Base-by-base conservation (phyloP, 23 tunicate genomes). In the Diplosoma virens region DNA sequence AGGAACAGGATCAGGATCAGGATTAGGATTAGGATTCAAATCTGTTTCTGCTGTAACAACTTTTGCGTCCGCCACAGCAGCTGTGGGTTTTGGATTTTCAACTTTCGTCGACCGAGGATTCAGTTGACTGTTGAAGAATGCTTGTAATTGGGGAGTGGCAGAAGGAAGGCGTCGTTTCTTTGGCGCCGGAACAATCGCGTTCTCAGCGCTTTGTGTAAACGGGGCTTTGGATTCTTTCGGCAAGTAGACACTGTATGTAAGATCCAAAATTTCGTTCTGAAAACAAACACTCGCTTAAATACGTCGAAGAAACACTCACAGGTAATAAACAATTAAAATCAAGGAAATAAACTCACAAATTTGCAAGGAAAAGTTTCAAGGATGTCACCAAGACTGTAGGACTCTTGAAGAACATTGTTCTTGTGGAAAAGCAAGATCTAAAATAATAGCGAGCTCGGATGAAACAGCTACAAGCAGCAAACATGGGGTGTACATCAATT, bases 101-200 rank as follows among this genome's bases (percentile, higher is more conserved):
- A n/a, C n/a, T n/a, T n/a, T n/a, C n/a, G n/a, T n/a, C n/a, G n/a
- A n/a, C n/a, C n/a, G n/a, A n/a, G n/a, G n/a, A 5, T 26, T 2
- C 67, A 79, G 18, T 1, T 79, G 76, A 25, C 81, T 82, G 78
- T 63, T 82, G 35, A 82, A 82, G 34, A 82, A 82, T 6, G 87
- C 87, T 34, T 82, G 66, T 5, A 82, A 67, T 33, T 82, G 87
- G 17, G 87, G 87, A 14, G 87, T 82, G 2, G 87, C 87, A 33
- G 81, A 74, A 2, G 71, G 61, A 16, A 65, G 74, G 32, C 56
- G 32, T 32, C 65, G 48, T 23, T 72, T 59, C 23, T 72, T 72
- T 17, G 22, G 61, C 60, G 28, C 61, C 4, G 78, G 33, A 16
- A 50, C 60, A 5, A 3, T 7, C 21, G 60, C 2, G 23, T 16